Conservation (phyloP, 2,797 vertebrate species). For the Todus mexicanus region DNA sequence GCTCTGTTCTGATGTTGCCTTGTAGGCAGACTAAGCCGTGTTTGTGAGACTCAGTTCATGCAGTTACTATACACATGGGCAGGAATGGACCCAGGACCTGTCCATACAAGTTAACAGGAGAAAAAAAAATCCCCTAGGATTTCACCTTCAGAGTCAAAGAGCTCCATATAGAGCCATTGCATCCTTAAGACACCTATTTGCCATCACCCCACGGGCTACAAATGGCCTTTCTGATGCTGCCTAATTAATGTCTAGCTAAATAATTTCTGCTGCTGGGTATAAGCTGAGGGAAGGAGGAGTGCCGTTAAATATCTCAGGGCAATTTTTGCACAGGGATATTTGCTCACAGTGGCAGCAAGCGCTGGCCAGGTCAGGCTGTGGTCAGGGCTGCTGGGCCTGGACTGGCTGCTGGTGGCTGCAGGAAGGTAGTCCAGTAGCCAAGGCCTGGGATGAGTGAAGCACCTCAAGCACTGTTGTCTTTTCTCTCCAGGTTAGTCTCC, state of each 20-base stretch:
- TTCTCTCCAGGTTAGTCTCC: neutral
- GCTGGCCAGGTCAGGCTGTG: fast-evolving
- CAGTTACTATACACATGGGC: fast-evolving
- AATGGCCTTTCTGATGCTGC: neutral
- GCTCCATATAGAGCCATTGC: neutral
- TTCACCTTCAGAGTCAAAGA: neutral
- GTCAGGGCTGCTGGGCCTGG: neutral
- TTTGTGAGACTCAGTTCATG: neutral
- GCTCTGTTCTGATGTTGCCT: neutral
- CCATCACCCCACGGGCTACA: neutral
- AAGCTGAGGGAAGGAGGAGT: neutral
- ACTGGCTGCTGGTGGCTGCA: neutral
- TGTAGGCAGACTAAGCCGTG: neutral
- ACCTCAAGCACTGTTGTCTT: neutral
- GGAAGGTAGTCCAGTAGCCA: neutral
- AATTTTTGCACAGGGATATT: neutral
- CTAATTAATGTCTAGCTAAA: too few species aligned
- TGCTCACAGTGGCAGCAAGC: neutral
- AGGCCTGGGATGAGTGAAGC: neutral
- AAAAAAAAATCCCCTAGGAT: neutral
- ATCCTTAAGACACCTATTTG: neutral
- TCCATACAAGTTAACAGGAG: neutral
- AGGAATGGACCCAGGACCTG: neutral
- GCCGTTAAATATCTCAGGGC: neutral
- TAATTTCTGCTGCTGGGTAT: neutral